Evolutionary conservation across 2,113 vertebrate species (phyloP).

Genomic region (Petaurus breviceps): DNA sequence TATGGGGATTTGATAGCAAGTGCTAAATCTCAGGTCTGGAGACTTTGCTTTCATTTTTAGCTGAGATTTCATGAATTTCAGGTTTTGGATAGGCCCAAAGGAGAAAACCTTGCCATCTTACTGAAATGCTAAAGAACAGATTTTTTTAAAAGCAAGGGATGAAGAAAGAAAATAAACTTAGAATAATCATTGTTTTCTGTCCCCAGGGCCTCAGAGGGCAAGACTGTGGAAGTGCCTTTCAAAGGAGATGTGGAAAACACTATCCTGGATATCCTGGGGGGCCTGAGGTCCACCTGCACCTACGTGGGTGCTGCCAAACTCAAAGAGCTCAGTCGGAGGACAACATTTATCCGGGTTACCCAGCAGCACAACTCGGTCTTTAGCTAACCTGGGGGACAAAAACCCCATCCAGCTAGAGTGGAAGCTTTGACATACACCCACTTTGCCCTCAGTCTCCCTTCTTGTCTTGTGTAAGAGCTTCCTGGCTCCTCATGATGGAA

Average conservation of each 20-base stretch:
- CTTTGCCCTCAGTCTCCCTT: neutral
- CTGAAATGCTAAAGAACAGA: neutral
- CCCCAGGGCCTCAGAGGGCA: conserved; percentile 94
- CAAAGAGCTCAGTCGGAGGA: conserved; percentile 96
- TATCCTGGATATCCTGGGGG: conserved; percentile 94
- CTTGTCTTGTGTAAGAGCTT: neutral
- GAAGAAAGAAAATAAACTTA: neutral
- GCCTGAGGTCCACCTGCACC: conserved; percentile 97
- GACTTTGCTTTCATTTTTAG: neutral
- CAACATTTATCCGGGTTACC: conserved; percentile 97
- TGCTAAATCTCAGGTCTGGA: neutral
- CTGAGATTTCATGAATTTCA: neutral
- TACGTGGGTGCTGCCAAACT: conserved; percentile 98
- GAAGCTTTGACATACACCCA: neutral
- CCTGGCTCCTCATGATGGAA: conserved; percentile 20
- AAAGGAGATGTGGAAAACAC: conserved; percentile 93
- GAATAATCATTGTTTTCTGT: conserved; percentile 47
- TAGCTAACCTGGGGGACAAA: conserved; percentile 74
- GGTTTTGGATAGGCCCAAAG: neutral
- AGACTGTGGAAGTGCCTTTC: conserved; percentile 96
- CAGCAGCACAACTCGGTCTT: conserved; percentile 96
- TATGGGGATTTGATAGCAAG: neutral
- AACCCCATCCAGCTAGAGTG: rapidly evolving
- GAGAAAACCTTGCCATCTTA: neutral
- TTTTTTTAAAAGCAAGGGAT: neutral